Evolutionary conservation across 2,797 vertebrate species (phyloP).

Genomic region (Peromyscus nudipes): DNA sequence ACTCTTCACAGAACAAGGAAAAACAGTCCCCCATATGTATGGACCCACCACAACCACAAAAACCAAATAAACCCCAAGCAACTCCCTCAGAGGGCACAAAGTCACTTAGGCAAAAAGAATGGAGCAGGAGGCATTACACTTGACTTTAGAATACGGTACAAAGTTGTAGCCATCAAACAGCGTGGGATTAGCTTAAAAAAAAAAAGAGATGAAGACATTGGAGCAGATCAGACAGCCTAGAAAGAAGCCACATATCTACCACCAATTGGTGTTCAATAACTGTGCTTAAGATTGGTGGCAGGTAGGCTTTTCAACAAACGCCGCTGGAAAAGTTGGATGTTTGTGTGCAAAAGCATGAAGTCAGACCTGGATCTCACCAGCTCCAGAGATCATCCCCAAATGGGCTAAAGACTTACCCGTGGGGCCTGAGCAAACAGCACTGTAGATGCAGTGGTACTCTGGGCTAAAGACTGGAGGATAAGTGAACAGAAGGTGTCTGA

Average conservation of each 20-base stretch:
- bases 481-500: background rate
- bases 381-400: background rate
- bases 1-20: background rate
- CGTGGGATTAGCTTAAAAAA: background rate
- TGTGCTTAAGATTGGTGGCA: background rate
- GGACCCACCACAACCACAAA: too few relatives aligned
- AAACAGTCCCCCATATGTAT: too few relatives aligned
- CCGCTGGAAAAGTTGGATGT: background rate
- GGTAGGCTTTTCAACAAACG: fast-evolving
- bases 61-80: background rate
- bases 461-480: background rate
- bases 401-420: too few relatives aligned
- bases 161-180: background rate
- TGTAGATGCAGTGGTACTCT: background rate
- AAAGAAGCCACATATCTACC: background rate
- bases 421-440: background rate
- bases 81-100: background rate
- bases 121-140: too few relatives aligned
- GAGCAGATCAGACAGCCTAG: too few relatives aligned
- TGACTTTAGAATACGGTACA: background rate
- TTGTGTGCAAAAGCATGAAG: background rate
- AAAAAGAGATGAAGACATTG: background rate
- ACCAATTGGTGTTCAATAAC: too few relatives aligned
- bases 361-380: background rate
- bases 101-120: background rate